phyloP scores from a whole-genome alignment of 2,113 vertebrate species.

The Scopus umbretta region DNA sequence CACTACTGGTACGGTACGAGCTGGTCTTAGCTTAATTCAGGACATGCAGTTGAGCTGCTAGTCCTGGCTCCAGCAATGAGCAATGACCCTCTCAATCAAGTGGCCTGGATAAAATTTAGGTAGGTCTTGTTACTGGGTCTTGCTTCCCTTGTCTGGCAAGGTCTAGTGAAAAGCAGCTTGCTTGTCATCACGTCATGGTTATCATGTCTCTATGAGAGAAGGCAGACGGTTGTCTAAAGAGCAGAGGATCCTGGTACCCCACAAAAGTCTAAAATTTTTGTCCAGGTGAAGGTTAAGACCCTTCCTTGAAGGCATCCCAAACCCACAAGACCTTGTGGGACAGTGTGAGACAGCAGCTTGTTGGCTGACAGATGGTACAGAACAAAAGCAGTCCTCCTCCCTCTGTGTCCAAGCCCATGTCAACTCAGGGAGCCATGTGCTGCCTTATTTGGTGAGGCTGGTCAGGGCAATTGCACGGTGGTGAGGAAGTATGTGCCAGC shows the following conservation, averaged over 20 bases:
- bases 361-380: not conserved
- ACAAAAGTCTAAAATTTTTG: not conserved
- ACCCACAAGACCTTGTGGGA: not conserved
- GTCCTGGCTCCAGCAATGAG: not conserved
- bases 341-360: not conserved
- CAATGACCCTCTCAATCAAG: not conserved
- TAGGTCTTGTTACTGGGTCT: not conserved
- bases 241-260: not conserved
- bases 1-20: not conserved
- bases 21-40: not conserved
- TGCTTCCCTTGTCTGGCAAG: not conserved
- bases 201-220: not conserved
- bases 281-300: not conserved
- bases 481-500: not conserved
- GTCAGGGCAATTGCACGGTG: rapidly evolving
- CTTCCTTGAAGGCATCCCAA: not conserved
- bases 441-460: not conserved
- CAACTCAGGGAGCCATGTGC: not conserved
- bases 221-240: not conserved
- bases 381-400: not conserved
- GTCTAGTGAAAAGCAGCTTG: not conserved
- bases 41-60: rapidly evolving
- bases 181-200: not conserved
- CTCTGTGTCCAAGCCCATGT: not conserved
- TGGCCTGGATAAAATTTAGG: not conserved